Evolutionary conservation across 35 echinoderm and acorn worm genomes (phyloP), one percentile per base, ranked within the genome.

Genomic region (Heliocidaris tuberculata): DNA sequence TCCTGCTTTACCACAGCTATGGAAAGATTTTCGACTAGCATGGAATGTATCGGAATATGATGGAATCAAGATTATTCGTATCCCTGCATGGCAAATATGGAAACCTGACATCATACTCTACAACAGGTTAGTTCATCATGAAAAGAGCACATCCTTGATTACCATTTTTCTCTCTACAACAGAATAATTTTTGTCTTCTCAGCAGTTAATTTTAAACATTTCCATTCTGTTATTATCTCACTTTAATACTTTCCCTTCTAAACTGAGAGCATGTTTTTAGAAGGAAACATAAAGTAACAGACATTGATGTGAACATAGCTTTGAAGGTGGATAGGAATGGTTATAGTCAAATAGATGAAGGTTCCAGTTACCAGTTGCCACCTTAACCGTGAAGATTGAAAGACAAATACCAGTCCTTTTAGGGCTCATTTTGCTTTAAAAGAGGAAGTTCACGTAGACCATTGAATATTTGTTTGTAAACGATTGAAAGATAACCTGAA

Each of bases 21-120:
- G 90, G 90, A 49, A 27, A 47, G 90, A 92, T 92, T 13, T 6
- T 50, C 32, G 90, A 21, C 42, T 92, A 50, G 31, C 90, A 17
- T 92, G 90, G 90, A 92, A 92, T 47, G 47, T 16, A 50, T 92
- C 90, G 19, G 48, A 42, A 29, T 92, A 32, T 50, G 90, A 92
- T 16, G 90, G 48, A 10, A 92, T 92, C 32, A 50, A 92, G 9
- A 30, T 49, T 1, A 47, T 92, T 13, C 90, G 90, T 29, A 17
- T 92, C n/a, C 48, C 90, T 27, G 2, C 90, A 16, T 92, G n/a
- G 42, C 90, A 92, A 27, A 47, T 92, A 48, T 92, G 90, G 90
- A 92, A 32, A 92, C 90, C 90, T 7, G 90, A 92, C 48, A 92
- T 92, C 90, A 50, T 92, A 27, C 31, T 92, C 13, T 92, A 92